Evolutionary conservation across 1,140 invertebrate genomes (phyloP), one percentile per base, ranked within the genome.

Genomic region (Orussus abietinus): DNA sequence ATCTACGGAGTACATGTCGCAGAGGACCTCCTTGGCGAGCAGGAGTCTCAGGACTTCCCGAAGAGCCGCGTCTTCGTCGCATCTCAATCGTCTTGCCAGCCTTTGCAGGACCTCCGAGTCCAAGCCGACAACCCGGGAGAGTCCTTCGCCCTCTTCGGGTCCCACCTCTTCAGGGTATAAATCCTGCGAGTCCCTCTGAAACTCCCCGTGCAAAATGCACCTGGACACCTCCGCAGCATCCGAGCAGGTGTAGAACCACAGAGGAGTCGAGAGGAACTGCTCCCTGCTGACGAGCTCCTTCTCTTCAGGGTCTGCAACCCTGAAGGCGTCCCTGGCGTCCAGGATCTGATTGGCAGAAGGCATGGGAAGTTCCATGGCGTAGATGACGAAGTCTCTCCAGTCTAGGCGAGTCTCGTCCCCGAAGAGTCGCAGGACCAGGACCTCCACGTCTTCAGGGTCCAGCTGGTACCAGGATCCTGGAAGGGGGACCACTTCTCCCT

Each of bases 321-420:
- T 53, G 33, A 79, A 78, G 2, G 53, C 45, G 40, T 67, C 59
- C 19, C 74, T 69, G 3, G 72, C 21, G 14, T 64, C 40, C 13
- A 82, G 46, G 15, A 82, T 53, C 43, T 81, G 73, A 2, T 71
- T 60, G 32, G 74, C 47, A 1, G 51, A 72, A 5, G 80, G 79
- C 49, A 69, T 75, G 13, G 57, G 47, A 9, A 82, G 52, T 36
- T 76, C 66, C 9, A 80, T 57, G 52, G 74, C 77, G 49, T 75
- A 77, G 41, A 82, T 63, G 9, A 83, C 58, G 45, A 83, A 81
- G 55, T 82, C 78, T 52, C 73, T 75, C 81, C 80, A 82, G 55
- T 80, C 73, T 7, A 82, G 42, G 28, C 73, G 75, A 3, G 66
- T 62, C 0, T 60, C 61, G 21, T 74, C 64, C 0, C 75, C 77